A percentile compares a stretch with the other conserved stretches of the same genome.
Conservation (phyloP, 2,888 invertebrate species). For the Sarcophaga carnaria region DNA sequence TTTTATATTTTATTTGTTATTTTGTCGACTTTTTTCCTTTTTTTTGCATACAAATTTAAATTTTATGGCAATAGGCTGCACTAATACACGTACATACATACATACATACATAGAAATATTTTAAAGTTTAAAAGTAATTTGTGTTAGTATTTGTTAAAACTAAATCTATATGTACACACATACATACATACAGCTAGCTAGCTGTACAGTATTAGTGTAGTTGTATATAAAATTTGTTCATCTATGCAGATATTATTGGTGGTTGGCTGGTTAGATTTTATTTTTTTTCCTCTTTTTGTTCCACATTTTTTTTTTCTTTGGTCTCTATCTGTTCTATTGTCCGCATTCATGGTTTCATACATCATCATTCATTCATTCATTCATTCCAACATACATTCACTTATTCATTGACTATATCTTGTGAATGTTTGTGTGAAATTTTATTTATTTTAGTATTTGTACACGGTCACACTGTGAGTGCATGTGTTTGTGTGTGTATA, state of each 20-base stretch:
- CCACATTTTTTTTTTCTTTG: not conserved
- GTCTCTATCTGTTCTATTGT: slow-evolving; percentile 33
- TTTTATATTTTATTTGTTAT: too few species aligned
- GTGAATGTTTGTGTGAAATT: not conserved
- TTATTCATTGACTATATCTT: too few species aligned
- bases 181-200: not conserved
- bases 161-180: slow-evolving; percentile 26
- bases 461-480: not conserved
- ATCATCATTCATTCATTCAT: slow-evolving; percentile 9
- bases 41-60: too few species aligned
- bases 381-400: not conserved
- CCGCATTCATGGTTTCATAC: slow-evolving; percentile 30
- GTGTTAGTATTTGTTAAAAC: slow-evolving; percentile 34
- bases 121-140: slow-evolving; percentile 8
- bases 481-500: not conserved
- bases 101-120: not conserved
- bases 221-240: not conserved
- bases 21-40: too few species aligned
- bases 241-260: not conserved
- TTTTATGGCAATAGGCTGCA: too few species aligned
- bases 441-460: not conserved
- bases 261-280: not conserved
- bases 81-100: too few species aligned
- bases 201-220: not conserved
- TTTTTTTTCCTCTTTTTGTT: not conserved